Evolutionary conservation across 2,888 invertebrate species (phyloP), one percentile per base, ranked within the genome.

Genomic region (Andrena bucephala): DNA sequence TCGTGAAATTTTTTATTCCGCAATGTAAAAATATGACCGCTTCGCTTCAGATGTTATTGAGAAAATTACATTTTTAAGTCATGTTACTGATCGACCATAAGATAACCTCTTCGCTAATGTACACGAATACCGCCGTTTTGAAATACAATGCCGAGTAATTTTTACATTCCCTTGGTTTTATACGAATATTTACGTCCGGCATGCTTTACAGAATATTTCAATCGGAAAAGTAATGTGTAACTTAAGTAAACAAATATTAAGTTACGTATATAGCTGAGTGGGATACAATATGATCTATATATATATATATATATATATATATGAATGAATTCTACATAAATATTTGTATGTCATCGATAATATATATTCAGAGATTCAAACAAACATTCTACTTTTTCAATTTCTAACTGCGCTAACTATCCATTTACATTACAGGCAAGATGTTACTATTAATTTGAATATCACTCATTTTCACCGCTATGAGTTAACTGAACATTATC

Each of bases 101-200:
- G 78, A 87, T 89, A 89, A 89, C 89, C 89, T 89, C 84, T 83
- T 69, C 29, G 24, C 5, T 70, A 36, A 69, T 76, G 79, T 76
- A 59, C 50, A 52, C 60, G 50, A 71, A 70, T 69, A 83, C 67
- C 74, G 81, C 73, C 67, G 72, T 66, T 82, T 84, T 72, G 66
- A 62, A 76, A 76, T 73, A 54, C 62, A 52, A 78, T 54, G 75
- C n/a, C 24, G 29, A 66, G 59, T 68, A 8, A 60, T 70, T 33
- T 66, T 57, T 62, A 54, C 67, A 36, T 60, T 60, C 20, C 33
- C 1, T 62, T 68, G 52, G 8, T 27, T 70, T 62, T 60, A 36
- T 59, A 52, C 59, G 3, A 36, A 59, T 63, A 62, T 5, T 3
- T 52, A 50, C 20, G 29, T 52, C 59, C 59, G 31, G 3, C 13